phyloP scores from a whole-genome alignment of 2,797 vertebrate genomes.

The Acrocephalus scirpaceus region DNA sequence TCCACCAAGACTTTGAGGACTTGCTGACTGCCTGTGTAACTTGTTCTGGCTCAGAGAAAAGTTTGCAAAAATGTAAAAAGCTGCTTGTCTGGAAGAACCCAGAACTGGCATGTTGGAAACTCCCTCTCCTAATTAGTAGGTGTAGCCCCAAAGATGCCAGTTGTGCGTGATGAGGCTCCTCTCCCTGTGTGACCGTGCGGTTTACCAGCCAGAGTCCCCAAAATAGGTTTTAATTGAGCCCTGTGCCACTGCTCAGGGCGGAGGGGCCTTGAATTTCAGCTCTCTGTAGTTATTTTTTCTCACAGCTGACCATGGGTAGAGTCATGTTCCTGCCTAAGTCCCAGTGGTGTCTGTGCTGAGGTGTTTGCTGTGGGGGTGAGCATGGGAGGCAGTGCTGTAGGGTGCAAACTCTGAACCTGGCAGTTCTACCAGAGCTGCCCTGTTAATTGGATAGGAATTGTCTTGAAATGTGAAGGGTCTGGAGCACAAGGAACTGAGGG shows the following conservation, averaged over 20 bases:
- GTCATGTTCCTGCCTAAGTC: background rate
- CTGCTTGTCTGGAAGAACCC: background rate
- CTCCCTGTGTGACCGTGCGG: background rate
- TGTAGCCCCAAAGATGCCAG: background rate
- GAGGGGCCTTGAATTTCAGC: background rate
- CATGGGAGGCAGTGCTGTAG: accelerated
- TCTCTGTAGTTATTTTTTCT: background rate
- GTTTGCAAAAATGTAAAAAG: background rate
- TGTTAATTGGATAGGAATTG: background rate
- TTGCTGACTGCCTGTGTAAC: background rate
- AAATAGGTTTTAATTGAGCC: conserved; percentile 35
- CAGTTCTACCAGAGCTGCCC: background rate
- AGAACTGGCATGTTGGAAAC: conserved; percentile 6
- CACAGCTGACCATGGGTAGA: background rate
- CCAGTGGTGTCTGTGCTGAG: background rate
- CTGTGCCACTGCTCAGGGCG: accelerated
- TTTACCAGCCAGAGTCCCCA: background rate
- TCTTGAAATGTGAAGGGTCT: background rate
- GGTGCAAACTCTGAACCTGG: background rate
- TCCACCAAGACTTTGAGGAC: background rate
- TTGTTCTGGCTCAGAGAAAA: background rate
- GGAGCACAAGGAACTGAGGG: background rate
- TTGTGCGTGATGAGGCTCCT: background rate
- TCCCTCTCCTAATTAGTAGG: conserved; percentile 56
- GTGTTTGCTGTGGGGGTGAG: background rate